A percentile compares a stretch with the other conserved stretches of the same genome.
Evolutionary conservation across 1,140 invertebrate genomes (phyloP).

Genomic region (Drosophila watanabei): DNA sequence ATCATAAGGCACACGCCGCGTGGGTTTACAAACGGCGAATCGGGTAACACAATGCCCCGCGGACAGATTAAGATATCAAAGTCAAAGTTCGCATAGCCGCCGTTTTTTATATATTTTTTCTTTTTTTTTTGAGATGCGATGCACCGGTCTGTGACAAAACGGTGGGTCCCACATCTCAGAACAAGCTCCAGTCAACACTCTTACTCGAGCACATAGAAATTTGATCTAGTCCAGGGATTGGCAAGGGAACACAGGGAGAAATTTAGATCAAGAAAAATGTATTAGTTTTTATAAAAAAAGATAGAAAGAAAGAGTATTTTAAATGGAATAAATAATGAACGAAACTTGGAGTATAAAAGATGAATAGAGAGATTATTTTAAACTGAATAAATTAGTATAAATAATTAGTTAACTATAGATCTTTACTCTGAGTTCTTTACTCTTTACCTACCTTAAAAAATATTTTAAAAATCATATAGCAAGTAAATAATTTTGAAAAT

Average conservation of each 20-base stretch:
- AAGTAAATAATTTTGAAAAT: too few relatives aligned
- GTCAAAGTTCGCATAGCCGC: conserved; percentile 76
- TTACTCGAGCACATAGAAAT: conserved; percentile 62
- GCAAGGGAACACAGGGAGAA: conserved; percentile 5
- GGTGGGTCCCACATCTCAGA: conserved; percentile 45
- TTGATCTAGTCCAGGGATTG: conserved; percentile 48
- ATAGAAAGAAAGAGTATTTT: too few relatives aligned
- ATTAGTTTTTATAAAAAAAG: not conserved
- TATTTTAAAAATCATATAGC: too few relatives aligned
- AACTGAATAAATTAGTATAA: too few relatives aligned
- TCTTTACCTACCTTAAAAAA: too few relatives aligned
- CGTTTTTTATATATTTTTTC: conserved; percentile 41
- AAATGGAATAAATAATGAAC: not conserved
- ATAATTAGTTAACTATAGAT: too few relatives aligned
- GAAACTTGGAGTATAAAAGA: too few relatives aligned
- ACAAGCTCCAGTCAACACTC: conserved; percentile 55
- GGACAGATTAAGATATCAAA: conserved; percentile 80
- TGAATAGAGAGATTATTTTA: too few relatives aligned
- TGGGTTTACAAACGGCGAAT: conserved; percentile 35
- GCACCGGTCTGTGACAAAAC: conserved; percentile 75
- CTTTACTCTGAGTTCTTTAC: too few relatives aligned
- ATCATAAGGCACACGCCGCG: conserved; percentile 76
- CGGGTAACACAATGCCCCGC: conserved; percentile 69
- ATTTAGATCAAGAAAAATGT: not conserved
- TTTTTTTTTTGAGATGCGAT: conserved; percentile 40